Percentiles rank a stretch among this genome's conserved stretches.
Evolutionary conservation across 1,140 invertebrate species (phyloP).

Genomic region (Meloidogyne floridensis): DNA sequence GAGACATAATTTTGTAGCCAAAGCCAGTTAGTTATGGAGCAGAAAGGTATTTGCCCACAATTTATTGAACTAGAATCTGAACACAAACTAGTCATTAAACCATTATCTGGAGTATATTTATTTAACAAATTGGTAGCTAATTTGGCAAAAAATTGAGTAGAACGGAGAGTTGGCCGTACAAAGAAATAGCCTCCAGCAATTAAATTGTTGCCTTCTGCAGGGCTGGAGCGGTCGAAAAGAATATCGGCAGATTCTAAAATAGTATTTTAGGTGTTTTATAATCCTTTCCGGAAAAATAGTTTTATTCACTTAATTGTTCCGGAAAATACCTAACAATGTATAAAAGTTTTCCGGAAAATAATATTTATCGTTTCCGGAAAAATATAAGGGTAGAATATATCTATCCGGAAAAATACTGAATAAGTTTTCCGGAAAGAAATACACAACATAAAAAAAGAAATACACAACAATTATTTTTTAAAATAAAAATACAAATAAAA

Average conservation of each 20-base stretch:
- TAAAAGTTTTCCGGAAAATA: neutral
- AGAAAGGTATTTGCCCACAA: slow-evolving; percentile 36
- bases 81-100: neutral
- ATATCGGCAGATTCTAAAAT: slow-evolving; percentile 37
- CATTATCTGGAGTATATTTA: slow-evolving; percentile 41
- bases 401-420: neutral
- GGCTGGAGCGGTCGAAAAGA: slow-evolving; percentile 48
- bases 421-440: no score
- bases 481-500: no score
- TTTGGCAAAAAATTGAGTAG: slow-evolving; percentile 34
- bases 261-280: neutral
- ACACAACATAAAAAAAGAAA: no score
- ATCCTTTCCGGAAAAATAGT: neutral
- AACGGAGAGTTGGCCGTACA: slow-evolving; percentile 29
- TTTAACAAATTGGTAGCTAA: slow-evolving; percentile 38
- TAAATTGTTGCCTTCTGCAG: slow-evolving; percentile 29
- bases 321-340: no score
- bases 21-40: slow-evolving; percentile 61
- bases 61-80: neutral
- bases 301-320: no score
- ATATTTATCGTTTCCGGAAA: neutral
- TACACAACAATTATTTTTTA: no score
- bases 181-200: slow-evolving; percentile 54
- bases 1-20: slow-evolving; percentile 53
- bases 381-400: neutral